phyloP scores from a whole-genome alignment of 92 coral and sea anemone genomes.

The Parazoanthus darwini region DNA sequence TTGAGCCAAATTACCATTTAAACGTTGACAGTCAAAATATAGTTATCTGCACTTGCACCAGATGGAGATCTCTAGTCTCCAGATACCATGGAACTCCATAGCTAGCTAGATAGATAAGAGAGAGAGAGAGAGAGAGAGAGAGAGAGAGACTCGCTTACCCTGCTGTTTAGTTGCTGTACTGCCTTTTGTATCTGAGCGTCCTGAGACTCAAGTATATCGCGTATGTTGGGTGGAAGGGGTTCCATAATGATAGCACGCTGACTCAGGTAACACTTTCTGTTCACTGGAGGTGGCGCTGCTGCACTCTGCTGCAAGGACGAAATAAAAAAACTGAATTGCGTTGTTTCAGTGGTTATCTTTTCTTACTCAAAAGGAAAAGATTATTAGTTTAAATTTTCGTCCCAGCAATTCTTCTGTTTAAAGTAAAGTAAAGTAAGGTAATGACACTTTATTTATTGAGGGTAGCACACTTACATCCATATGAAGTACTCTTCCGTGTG shows the following conservation, averaged over 20 bases:
- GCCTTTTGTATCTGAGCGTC: slow-evolving; percentile 17
- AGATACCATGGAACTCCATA: background rate
- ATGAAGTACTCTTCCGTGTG: no score
- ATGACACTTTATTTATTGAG: no score
- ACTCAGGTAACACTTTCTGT: slow-evolving; percentile 15
- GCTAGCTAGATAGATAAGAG: background rate
- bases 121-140: background rate
- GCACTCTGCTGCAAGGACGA: background rate
- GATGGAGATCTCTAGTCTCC: background rate
- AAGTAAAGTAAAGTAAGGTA: no score
- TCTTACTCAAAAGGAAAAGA: no score
- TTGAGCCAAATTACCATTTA: no score
- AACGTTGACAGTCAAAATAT: no score
- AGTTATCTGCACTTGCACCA: no score
- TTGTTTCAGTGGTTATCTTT: no score
- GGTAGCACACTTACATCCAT: no score
- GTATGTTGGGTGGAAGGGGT: slow-evolving; percentile 32
- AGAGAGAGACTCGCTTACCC: background rate
- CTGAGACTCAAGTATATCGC: slow-evolving; percentile 18
- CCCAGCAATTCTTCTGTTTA: no score
- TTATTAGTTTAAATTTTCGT: no score
- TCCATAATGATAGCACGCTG: background rate
- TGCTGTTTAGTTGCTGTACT: background rate
- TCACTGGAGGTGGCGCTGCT: background rate
- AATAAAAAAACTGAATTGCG: no score